Base-by-base conservation (phyloP, 2,797 vertebrate species). In the Gallinago stenura region DNA sequence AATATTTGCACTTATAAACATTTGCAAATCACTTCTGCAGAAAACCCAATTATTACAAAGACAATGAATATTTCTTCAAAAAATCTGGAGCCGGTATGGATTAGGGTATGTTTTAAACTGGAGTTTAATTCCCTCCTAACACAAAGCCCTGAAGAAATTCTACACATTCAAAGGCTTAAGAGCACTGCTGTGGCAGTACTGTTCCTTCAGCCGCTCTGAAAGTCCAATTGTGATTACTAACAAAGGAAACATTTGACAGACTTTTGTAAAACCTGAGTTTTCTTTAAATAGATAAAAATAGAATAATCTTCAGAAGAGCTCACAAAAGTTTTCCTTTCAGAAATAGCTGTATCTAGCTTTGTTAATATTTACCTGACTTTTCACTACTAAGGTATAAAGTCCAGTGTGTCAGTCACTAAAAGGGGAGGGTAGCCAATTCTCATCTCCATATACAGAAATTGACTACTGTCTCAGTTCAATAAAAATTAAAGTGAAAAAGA, bases 161-260 rank as follows among this genome's bases (percentile, higher is more conserved):
- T 16, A 1, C 25, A 65, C 0, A 1, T 25, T 53, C 6, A 35
- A 62, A 58, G 4, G 16, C 10, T 76, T 24, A 70, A 58, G 10
- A 66, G 43, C 14, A 54, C 13, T 37, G 19, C 14, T 80, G 24
- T 28, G 18, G n/a, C 18, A 84, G 10, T 21, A n/a, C 24, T 15
- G 2, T 5, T 89, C 76, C 76, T 76, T 25, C 31, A 90, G 53
- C 7, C 9, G 1, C 14, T 50, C 46, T 30, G 1, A 2, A 90
- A 83, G 31, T 58, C 37, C 46, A 60, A 3, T 12, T 5, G 5
- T 8, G 7, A 66, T 31, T 75, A 37, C 48, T 21, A 87, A 43
- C 9, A 78, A 14, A 46, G 8, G 39, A 73, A 88, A 70, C 9
- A 46, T 35, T 16, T 80, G 13, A 39, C 1, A 58, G 9, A 35